A percentile compares a stretch with the other conserved stretches of the same genome.
Conservation (phyloP, 2,113 vertebrate genomes). For the Amphiprion ocellaris region DNA sequence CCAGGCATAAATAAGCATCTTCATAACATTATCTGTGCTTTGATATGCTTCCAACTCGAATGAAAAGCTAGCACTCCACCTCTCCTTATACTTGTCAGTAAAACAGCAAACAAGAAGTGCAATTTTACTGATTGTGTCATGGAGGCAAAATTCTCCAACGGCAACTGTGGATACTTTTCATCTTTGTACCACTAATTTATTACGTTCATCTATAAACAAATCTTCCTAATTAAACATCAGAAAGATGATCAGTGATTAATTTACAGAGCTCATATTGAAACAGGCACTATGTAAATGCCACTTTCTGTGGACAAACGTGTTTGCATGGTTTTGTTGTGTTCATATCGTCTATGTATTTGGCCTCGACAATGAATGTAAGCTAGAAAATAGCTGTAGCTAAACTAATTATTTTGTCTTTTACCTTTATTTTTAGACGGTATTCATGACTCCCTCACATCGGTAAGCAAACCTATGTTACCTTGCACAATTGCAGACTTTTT, state of each 20-base stretch:
- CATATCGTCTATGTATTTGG: neutral
- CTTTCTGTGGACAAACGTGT: neutral
- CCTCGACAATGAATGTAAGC: neutral
- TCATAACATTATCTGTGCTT: neutral
- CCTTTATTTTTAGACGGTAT: neutral
- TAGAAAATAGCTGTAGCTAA: neutral
- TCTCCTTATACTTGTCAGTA: no score
- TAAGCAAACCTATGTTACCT: neutral
- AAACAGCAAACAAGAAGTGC: no score
- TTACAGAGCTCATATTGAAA: neutral
- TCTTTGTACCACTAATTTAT: no score
- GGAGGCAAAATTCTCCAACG: no score
- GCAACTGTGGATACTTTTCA: no score
- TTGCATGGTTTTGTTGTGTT: neutral
- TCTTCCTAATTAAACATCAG: neutral
- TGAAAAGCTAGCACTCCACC: neutral
- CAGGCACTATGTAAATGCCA: neutral
- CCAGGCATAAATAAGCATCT: conserved; percentile 25
- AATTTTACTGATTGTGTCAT: no score
- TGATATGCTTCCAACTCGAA: conserved; percentile 13
- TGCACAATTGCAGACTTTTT: neutral
- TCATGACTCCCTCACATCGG: neutral
- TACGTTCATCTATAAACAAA: neutral
- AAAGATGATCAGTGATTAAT: neutral
- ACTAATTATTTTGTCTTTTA: neutral